Percentiles rank a stretch among this genome's conserved stretches.
phyloP scores from a whole-genome alignment of 1,140 invertebrate genomes.

The Melitaea cinxia region DNA sequence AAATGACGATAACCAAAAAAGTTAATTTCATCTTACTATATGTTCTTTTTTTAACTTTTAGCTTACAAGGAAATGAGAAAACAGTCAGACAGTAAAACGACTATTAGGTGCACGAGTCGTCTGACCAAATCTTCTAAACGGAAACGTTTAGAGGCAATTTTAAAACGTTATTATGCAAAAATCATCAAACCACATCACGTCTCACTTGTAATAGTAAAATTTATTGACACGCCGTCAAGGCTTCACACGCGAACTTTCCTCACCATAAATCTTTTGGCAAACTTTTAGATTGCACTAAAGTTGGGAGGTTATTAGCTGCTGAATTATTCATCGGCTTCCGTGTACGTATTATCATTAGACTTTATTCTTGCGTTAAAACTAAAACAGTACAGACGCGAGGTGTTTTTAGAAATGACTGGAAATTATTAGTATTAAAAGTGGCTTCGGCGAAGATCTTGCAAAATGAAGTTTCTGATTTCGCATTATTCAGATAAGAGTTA shows the following conservation, averaged over 20 bases:
- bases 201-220: constrained; percentile 18
- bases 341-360: constrained; percentile 10
- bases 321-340: constrained; percentile 39
- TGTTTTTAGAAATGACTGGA: not conserved
- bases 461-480: not conserved
- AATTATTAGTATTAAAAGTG: not conserved
- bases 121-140: not conserved
- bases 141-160: not conserved
- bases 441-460: not conserved
- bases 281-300: constrained; percentile 39
- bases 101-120: not conserved
- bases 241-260: constrained; percentile 27
- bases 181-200: constrained; percentile 14
- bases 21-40: too few relatives aligned
- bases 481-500: not conserved
- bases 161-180: constrained; percentile 15
- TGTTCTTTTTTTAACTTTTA: too few relatives aligned
- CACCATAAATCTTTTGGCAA: constrained; percentile 37
- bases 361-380: constrained; percentile 4
- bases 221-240: constrained; percentile 33
- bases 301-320: constrained; percentile 37
- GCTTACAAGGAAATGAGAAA: not conserved
- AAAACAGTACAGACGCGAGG: not conserved
- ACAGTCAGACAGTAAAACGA: not conserved
- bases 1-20: too few relatives aligned